phyloP scores from a whole-genome alignment of 2,888 invertebrate genomes.

The Tachina grossa region DNA sequence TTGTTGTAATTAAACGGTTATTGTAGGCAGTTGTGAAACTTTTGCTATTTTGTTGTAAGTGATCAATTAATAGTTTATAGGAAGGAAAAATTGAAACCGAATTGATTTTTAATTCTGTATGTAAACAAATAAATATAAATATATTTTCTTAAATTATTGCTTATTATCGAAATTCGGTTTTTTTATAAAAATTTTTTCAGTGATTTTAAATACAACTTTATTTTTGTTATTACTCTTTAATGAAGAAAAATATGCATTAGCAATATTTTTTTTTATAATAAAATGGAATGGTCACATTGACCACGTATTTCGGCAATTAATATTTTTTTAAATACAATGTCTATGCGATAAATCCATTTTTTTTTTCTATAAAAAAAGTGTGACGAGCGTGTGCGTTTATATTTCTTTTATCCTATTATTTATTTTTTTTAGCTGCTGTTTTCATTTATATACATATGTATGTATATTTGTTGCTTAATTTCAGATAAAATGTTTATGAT shows the following conservation, averaged over 20 bases:
- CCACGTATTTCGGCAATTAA: slow-evolving; percentile 33
- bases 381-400: slow-evolving; percentile 51
- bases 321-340: not conserved
- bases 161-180: not conserved
- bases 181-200: not conserved
- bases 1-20: no score
- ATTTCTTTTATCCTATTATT: slow-evolving; percentile 21
- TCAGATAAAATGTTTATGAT: slow-evolving; percentile 28
- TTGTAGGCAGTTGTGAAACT: no score
- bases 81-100: no score
- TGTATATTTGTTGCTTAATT: slow-evolving; percentile 24
- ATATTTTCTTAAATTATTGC: no score
- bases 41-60: no score
- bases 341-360: not conserved
- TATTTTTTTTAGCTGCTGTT: slow-evolving; percentile 41
- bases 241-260: slow-evolving; percentile 7
- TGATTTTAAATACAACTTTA: not conserved
- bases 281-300: not conserved
- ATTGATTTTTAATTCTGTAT: no score
- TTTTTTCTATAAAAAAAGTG: not conserved
- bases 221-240: not conserved
- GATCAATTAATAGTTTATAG: no score
- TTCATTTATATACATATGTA: slow-evolving; percentile 20
- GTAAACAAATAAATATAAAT: no score
- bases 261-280: slow-evolving; percentile 2